These are phyloP conservation scores for Heteromormyrus szaboi DNA, from an alignment of 2,797 vertebrate genomes.

Conservation along the genomic window DNA sequence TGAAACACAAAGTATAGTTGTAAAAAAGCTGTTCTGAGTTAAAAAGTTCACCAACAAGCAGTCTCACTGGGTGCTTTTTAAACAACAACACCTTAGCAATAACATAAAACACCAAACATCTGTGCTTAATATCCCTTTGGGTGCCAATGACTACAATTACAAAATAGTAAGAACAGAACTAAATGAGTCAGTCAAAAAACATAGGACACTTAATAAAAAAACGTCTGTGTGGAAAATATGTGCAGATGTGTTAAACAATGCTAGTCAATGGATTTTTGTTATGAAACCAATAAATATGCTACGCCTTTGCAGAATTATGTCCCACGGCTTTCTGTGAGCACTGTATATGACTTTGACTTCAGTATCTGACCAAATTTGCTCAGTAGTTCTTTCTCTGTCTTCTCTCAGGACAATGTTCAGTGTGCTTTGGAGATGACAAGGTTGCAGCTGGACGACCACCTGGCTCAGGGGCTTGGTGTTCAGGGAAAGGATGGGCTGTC, in stretches of 20 bases:
- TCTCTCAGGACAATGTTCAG: conserved; percentile 70
- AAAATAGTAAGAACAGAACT: background rate
- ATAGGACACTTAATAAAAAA: background rate
- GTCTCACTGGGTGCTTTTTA: background rate
- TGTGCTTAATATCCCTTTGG: background rate
- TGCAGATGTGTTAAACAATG: background rate
- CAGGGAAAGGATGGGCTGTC: conserved; percentile 56
- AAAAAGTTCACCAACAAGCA: background rate
- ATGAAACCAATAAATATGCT: background rate
- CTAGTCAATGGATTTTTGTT: background rate
- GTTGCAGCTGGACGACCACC: conserved; percentile 68
- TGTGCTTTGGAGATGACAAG: conserved; percentile 72
- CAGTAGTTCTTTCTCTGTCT: background rate
- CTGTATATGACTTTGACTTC: background rate
- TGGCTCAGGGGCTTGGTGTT: conserved; percentile 48
- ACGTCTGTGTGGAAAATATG: background rate
- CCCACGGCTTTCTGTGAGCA: background rate
- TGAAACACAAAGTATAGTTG: background rate
- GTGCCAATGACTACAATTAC: background rate
- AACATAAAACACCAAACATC: background rate
- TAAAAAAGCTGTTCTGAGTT: background rate
- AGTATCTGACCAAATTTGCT: background rate
- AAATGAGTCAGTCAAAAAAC: background rate
- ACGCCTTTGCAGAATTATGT: background rate
- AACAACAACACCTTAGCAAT: background rate